These are phyloP conservation scores for Philaenus spumarius DNA, from an alignment of 1,140 invertebrate genomes.

Conservation along the genomic window DNA sequence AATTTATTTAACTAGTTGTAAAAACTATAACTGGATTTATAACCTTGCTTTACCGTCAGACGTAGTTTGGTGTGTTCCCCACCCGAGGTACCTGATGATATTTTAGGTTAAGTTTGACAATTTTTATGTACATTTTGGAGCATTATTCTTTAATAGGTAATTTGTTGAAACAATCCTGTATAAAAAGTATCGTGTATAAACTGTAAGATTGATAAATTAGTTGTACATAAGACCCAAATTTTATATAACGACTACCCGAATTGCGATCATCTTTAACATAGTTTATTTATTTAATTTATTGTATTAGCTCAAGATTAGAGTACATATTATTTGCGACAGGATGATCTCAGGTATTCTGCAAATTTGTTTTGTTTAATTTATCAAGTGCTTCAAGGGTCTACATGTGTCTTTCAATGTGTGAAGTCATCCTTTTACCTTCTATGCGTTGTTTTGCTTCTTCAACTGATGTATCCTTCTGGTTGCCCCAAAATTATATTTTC, in stretches of 20 bases:
- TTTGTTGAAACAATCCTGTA: neutral
- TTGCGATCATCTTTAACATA: too few relatives aligned
- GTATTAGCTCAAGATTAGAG: too few relatives aligned
- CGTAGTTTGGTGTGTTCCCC: too few relatives aligned
- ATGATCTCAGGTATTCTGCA: neutral
- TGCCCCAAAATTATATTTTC: too few relatives aligned
- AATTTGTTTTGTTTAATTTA: neutral
- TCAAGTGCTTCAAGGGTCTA: neutral
- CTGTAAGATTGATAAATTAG: neutral
- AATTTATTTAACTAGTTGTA: neutral
- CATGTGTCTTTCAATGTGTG: slow-evolving; percentile 7
- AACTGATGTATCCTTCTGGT: too few relatives aligned
- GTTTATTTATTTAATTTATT: too few relatives aligned
- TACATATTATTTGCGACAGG: too few relatives aligned
- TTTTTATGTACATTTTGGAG: neutral
- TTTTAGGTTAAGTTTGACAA: neutral
- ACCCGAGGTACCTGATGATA: slow-evolving; percentile 1
- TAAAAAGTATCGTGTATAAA: neutral
- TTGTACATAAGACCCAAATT: neutral
- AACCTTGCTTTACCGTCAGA: neutral
- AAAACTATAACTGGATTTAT: neutral
- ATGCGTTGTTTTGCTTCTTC: neutral
- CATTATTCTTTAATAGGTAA: neutral
- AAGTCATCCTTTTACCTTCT: neutral
- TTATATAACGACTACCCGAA: too few relatives aligned